A percentile compares a stretch with the other conserved stretches of the same genome.
These are phyloP conservation scores for Tethea ocularis DNA, from an alignment of 2,888 invertebrate genomes.

Conservation along the genomic window DNA sequence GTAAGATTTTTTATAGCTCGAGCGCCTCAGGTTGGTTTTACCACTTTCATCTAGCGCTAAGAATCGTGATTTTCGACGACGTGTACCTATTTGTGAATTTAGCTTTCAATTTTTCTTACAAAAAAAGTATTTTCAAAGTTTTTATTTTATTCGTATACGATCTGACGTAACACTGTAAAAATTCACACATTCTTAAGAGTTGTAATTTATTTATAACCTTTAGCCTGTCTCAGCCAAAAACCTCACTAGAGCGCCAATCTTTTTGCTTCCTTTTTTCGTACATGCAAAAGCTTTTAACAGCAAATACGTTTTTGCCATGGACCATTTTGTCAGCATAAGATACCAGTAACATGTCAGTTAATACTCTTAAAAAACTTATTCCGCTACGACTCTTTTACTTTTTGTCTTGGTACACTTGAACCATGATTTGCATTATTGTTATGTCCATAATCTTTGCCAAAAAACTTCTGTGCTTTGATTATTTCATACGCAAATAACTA, in stretches of 20 bases:
- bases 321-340: not conserved
- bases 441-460: not conserved
- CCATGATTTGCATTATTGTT: not conserved
- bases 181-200: not conserved
- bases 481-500: not conserved
- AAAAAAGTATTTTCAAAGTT: too few species aligned
- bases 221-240: not conserved
- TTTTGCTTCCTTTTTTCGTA: not conserved
- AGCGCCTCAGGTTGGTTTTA: not conserved
- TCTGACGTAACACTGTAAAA: too few species aligned
- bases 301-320: not conserved
- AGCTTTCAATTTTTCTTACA: too few species aligned
- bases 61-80: not conserved
- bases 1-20: not conserved
- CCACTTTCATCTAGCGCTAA: not conserved
- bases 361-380: too few species aligned
- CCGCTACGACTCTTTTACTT: not conserved
- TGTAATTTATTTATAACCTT: not conserved
- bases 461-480: not conserved
- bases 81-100: not conserved
- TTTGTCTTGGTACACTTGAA: not conserved
- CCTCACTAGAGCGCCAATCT: not conserved
- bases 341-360: too few species aligned
- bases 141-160: too few species aligned
- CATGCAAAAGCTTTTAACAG: not conserved